phyloP scores from a whole-genome alignment of 2,113 vertebrate genomes.

The Cyprinodon brontotheroides region DNA sequence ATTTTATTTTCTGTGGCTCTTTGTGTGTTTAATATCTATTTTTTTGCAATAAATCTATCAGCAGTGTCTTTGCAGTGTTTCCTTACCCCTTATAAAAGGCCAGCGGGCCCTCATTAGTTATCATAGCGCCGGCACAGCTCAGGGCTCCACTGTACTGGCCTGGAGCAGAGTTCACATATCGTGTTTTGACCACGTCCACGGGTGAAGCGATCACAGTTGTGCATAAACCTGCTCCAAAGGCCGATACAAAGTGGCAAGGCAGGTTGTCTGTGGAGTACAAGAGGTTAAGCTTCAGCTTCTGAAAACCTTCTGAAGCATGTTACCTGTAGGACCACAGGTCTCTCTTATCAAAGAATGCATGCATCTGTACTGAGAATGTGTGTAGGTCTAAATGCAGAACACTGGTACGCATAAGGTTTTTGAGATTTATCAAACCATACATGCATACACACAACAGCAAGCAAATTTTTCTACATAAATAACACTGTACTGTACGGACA shows the following conservation, averaged over 20 bases:
- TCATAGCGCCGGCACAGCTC: slow-evolving; percentile 84
- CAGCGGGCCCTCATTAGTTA: slow-evolving; percentile 82
- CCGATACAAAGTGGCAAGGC: slow-evolving; percentile 88
- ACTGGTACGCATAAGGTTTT: no score
- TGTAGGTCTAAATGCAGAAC: no score
- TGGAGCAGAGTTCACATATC: slow-evolving; percentile 88
- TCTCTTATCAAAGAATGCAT: no score
- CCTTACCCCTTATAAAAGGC: slow-evolving; percentile 88
- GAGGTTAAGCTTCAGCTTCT: background rate
- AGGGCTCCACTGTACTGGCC: slow-evolving; percentile 82
- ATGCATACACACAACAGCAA: no score
- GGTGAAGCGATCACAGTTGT: slow-evolving; percentile 89
- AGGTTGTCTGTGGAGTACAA: slow-evolving; percentile 80
- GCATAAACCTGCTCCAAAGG: slow-evolving; percentile 90
- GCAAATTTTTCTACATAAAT: no score
- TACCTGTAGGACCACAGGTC: background rate
- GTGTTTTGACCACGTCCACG: slow-evolving; percentile 91
- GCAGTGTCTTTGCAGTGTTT: background rate
- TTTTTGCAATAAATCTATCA: background rate
- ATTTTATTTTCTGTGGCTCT: no score
- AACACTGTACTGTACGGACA: no score
- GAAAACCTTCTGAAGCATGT: background rate
- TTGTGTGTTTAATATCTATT: background rate
- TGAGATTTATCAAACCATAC: no score
- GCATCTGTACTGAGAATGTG: no score